Conservation (phyloP, 2,797 vertebrate species). For the Cuniculus paca region DNA sequence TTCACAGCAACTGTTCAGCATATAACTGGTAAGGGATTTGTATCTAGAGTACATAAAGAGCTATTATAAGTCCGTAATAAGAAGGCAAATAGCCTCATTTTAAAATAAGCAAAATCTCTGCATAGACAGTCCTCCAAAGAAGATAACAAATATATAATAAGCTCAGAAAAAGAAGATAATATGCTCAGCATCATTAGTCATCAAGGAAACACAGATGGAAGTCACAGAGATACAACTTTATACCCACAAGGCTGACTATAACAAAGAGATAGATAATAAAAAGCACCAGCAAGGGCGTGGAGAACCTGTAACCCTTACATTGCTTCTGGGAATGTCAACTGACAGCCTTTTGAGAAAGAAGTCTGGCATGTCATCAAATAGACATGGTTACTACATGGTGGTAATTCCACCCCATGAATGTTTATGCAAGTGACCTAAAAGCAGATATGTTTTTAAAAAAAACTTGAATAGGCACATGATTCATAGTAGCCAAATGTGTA, state of each 20-base stretch:
- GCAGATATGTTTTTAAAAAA: background rate
- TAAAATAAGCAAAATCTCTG: background rate
- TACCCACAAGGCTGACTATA: background rate
- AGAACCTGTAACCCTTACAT: background rate
- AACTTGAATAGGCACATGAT: background rate
- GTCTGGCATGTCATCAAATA: background rate
- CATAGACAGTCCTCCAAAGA: background rate
- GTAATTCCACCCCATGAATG: background rate
- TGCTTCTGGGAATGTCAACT: conserved; percentile 26
- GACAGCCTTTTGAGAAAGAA: background rate
- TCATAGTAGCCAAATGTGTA: background rate
- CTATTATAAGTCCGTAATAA: conserved; percentile 6
- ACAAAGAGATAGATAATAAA: conserved; percentile 7
- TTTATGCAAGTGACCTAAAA: conserved; percentile 28
- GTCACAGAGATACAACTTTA: background rate
- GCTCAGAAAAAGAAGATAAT: background rate
- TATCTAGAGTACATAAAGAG: background rate
- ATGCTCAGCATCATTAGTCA: background rate
- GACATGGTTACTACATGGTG: background rate
- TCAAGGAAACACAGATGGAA: conserved; percentile 44
- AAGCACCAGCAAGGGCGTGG: background rate
- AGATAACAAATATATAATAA: conserved; percentile 25
- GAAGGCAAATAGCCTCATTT: background rate
- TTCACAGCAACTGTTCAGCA: background rate
- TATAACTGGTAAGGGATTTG: background rate